These are phyloP conservation scores for Caloenas nicobarica DNA, from an alignment of 2,113 vertebrate species.

Conservation along the genomic window DNA sequence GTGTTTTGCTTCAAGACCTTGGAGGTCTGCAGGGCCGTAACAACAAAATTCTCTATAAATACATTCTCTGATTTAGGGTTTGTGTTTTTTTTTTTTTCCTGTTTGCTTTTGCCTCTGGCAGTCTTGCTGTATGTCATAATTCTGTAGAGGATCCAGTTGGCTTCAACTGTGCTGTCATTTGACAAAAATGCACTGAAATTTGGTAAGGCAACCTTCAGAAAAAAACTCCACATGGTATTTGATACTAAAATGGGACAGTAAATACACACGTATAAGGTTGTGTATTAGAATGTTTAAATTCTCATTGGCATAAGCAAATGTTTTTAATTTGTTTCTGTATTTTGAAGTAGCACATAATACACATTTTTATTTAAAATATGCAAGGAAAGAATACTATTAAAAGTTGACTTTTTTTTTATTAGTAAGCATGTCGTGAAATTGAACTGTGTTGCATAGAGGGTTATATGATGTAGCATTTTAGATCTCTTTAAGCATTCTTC, in stretches of 20 bases:
- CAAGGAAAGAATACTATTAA: not conserved
- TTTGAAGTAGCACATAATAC: not conserved
- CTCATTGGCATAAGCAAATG: not conserved
- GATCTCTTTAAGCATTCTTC: not conserved
- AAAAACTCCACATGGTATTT: not conserved
- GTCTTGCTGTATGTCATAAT: not conserved
- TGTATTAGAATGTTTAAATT: not conserved
- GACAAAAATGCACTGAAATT: slow-evolving; percentile 23
- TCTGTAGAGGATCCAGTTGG: slow-evolving; percentile 8
- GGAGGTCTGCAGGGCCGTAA: not conserved
- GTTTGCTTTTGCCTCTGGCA: not conserved
- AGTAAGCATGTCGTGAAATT: not conserved
- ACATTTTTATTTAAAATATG: not conserved
- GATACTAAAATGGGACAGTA: not conserved
- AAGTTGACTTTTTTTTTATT: not conserved
- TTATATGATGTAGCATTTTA: not conserved
- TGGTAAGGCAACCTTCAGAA: not conserved
- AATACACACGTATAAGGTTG: not conserved
- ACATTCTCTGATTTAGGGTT: not conserved
- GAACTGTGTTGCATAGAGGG: not conserved
- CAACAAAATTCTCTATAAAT: not conserved
- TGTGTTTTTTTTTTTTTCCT: not conserved
- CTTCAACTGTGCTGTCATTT: slow-evolving; percentile 14
- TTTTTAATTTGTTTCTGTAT: not conserved
- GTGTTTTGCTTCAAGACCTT: not conserved